Base-by-base conservation (phyloP, 2,797 vertebrate species). In the Glossophaga mutica region DNA sequence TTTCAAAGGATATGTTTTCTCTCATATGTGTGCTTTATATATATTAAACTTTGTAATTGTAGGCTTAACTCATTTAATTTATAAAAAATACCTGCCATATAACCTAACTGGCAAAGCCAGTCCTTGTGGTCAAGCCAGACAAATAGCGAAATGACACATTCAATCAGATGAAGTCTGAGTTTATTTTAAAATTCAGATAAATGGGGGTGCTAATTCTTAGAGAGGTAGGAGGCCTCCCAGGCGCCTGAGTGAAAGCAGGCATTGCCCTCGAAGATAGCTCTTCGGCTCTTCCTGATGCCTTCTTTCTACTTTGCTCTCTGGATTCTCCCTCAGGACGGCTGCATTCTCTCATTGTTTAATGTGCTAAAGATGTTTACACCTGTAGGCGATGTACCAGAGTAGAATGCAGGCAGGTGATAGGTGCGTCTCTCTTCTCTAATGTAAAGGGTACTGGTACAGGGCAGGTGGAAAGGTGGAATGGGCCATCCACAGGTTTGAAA, bases 121-220 rank as follows among this genome's bases (percentile, higher is more conserved):
- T 68, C 34, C 12, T 83, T 74, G 57, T 65, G 39, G 37, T 77
- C 39, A 57, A 93, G 48, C 18, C 19, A 79, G 76, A 73, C 6
- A 68, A 44, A 81, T 3, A 68, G 73, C 9, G 65, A 93, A 84
- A 73, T 78, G 19, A 92, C 42, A 84, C 29, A 6, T 55, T 50
- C 11, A n/a, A 6, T 83, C 26, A 93, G 90, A 44, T 90, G 90
- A 90, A 62, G 24, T 34, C 48, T 87, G 50, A n/a, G 46, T 94
- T 94, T 52, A 82, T 88, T 96, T 94, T 71, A 59, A 88, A 92
- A 71, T 74, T 68, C 22, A 65, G 12, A n/a, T 74, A 77, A 77
- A 77, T 2, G 18, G 79, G 32, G 12, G 6, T 32, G n/a, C 48
- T 57, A 39, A 83, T 79, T 88, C 70, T 83, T 71, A 24, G 46